Conservation (phyloP, 2,888 invertebrate genomes). For the Cheilosia vulpina region DNA sequence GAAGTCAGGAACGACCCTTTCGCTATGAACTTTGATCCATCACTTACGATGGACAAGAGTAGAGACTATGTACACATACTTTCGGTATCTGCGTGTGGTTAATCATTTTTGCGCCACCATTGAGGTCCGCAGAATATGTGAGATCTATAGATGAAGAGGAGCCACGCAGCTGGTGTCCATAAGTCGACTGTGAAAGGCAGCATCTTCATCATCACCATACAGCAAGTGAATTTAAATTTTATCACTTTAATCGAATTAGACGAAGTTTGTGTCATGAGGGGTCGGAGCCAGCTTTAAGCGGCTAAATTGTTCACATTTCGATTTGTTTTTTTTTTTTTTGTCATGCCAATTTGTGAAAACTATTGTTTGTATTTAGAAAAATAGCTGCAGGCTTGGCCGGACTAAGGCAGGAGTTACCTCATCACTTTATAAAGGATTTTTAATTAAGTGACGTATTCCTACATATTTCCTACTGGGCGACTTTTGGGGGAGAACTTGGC, state of each 20-base stretch:
- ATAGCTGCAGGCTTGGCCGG: not conserved
- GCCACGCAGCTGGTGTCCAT: conserved; percentile 10
- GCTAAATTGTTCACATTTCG: conserved; percentile 16
- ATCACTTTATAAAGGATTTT: no score
- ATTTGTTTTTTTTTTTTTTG: not conserved
- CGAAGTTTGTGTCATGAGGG: conserved; percentile 20
- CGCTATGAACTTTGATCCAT: conserved; percentile 64
- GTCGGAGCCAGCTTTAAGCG: conserved; percentile 14
- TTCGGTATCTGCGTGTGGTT: conserved; percentile 22
- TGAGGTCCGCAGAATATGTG: conserved; percentile 4
- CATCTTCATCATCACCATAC: conserved; percentile 34
- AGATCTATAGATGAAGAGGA: conserved; percentile 17
- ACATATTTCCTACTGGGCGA: no score
- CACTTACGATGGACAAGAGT: conserved; percentile 41
- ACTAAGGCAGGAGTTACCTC: no score
- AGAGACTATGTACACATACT: conserved; percentile 1
- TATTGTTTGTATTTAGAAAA: not conserved
- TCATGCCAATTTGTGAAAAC: not conserved
- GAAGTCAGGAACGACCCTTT: conserved; percentile 70
- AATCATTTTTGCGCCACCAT: conserved; percentile 24
- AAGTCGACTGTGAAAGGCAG: conserved; percentile 29
- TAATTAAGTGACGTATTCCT: no score
- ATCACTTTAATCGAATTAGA: conserved; percentile 69
- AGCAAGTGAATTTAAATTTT: conserved; percentile 41
- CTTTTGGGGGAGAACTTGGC: no score